Evolutionary conservation across 2,888 invertebrate genomes (phyloP).

Genomic region (Odontocerum albicorne): DNA sequence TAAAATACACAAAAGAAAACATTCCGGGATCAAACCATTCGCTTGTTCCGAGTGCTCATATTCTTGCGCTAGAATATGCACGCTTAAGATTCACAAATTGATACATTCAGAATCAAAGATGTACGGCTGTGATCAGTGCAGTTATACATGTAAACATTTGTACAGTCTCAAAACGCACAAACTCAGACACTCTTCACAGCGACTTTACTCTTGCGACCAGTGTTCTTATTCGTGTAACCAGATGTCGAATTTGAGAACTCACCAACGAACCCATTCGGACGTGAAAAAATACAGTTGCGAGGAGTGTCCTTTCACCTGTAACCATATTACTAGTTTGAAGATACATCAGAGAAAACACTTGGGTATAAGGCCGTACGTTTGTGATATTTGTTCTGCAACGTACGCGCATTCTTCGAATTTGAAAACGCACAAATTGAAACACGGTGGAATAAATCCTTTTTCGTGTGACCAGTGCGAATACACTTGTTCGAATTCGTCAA

Average conservation of each 20-base stretch:
- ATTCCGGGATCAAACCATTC: neutral
- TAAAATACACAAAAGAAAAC: neutral
- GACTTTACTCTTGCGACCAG: neutral
- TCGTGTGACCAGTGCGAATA: too few species aligned
- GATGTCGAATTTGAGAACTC: neutral
- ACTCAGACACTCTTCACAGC: neutral
- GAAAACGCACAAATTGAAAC: too few species aligned
- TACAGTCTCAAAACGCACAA: neutral
- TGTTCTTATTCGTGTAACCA: neutral
- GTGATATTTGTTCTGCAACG: too few species aligned
- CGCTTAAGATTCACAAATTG: neutral
- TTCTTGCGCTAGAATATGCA: neutral
- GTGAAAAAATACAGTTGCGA: too few species aligned
- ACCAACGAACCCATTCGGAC: neutral
- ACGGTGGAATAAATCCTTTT: too few species aligned
- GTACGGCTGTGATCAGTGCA: neutral
- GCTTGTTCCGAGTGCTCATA: neutral
- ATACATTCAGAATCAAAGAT: slow-evolving; percentile 1
- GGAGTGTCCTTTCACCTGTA: too few species aligned
- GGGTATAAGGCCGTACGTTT: too few species aligned
- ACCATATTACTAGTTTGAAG: too few species aligned
- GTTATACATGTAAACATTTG: neutral
- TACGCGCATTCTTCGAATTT: too few species aligned
- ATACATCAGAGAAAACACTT: too few species aligned
- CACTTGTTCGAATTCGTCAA: too few species aligned